A percentile compares a stretch with the other conserved stretches of the same genome.
Evolutionary conservation across 2,888 invertebrate species (phyloP).

Genomic region (Leptinotarsa rubiginosa): DNA sequence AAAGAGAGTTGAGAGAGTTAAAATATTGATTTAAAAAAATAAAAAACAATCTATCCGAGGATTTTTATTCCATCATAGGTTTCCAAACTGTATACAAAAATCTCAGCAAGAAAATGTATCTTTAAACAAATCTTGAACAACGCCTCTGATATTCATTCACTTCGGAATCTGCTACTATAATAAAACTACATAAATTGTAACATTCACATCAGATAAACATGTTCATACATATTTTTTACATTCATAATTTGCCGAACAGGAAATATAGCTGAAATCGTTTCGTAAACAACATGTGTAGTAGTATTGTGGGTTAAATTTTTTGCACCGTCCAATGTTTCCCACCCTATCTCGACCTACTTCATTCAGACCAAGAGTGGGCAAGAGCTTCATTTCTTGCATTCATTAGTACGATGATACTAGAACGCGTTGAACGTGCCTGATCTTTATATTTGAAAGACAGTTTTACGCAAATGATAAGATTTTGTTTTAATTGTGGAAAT

Average conservation of each 20-base stretch:
- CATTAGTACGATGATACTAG: background rate
- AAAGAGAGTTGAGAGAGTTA: too few species aligned
- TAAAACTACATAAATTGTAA: slow-evolving; percentile 12
- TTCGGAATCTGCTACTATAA: background rate
- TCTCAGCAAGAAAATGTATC: background rate
- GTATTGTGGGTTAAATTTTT: slow-evolving; percentile 49
- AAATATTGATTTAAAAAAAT: background rate
- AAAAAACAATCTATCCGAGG: background rate
- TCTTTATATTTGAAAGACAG: too few species aligned
- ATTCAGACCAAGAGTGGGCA: background rate
- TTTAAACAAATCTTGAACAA: background rate
- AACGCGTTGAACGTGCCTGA: background rate
- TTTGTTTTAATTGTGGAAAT: too few species aligned
- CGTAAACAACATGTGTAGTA: slow-evolving; percentile 50
- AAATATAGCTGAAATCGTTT: slow-evolving; percentile 44
- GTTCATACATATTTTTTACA: slow-evolving; percentile 25
- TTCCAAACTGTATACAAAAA: background rate
- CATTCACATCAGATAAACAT: slow-evolving; percentile 21
- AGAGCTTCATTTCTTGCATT: background rate
- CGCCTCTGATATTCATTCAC: slow-evolving; percentile 7
- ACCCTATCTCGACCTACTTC: slow-evolving; percentile 4
- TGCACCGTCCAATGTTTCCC: slow-evolving; percentile 32
- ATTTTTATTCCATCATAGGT: too few species aligned
- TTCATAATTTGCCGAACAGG: slow-evolving; percentile 39
- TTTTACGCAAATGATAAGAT: too few species aligned